These are phyloP conservation scores for Phyllostomus hastatus DNA, from an alignment of 2,113 vertebrate species.

Conservation along the genomic window DNA sequence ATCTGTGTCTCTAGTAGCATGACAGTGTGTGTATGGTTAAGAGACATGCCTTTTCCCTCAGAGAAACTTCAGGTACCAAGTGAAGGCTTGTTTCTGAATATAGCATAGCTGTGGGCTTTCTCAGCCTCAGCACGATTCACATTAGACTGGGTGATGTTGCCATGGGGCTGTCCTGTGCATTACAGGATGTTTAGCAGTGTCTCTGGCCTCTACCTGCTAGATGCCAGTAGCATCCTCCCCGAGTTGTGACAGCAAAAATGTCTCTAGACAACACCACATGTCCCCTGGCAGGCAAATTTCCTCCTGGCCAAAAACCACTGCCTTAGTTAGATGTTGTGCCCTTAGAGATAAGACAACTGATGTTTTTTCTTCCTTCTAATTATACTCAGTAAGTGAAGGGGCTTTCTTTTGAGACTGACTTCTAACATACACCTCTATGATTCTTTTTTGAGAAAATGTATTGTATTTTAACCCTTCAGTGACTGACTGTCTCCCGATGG, in stretches of 20 bases:
- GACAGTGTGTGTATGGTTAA: neutral
- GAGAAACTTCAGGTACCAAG: neutral
- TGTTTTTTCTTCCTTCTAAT: neutral
- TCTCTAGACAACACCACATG: neutral
- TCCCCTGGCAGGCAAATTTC: too few relatives aligned
- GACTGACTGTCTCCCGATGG: neutral
- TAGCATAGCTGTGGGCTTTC: neutral
- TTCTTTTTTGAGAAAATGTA: neutral
- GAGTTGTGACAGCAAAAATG: neutral
- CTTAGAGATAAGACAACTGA: constrained; percentile 23
- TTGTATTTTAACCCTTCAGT: neutral
- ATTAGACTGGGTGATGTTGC: neutral
- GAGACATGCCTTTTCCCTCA: neutral
- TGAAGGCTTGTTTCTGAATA: neutral
- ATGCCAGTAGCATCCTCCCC: neutral
- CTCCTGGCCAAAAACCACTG: neutral
- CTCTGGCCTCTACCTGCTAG: neutral
- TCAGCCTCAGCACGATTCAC: neutral
- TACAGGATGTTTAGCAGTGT: neutral
- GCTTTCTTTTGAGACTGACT: neutral
- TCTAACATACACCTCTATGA: neutral
- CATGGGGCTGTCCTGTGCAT: neutral
- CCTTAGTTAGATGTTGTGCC: neutral
- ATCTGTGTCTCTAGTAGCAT: neutral
- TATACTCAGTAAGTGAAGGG: neutral